Evolutionary conservation across 2,113 vertebrate genomes (phyloP).

Genomic region (Thomomys bottae): DNA sequence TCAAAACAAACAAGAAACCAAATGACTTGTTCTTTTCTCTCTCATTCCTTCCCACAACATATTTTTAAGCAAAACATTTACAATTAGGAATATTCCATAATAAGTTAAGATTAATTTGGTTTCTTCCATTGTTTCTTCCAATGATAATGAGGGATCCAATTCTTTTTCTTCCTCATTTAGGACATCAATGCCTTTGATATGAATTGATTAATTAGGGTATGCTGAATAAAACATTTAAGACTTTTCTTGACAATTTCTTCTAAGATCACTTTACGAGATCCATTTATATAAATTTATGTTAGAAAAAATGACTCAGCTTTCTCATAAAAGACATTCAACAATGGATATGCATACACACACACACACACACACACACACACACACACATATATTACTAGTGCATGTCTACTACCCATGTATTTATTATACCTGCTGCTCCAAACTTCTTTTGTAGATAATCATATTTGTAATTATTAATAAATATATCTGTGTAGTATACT

Average conservation of each 20-base stretch:
- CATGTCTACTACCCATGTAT: background rate
- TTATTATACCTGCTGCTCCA: conserved; percentile 26
- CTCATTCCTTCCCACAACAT: background rate
- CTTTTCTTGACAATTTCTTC: conserved; percentile 56
- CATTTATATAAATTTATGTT: conserved; percentile 60
- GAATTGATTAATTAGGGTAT: conserved; percentile 51
- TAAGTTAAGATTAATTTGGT: conserved; percentile 53
- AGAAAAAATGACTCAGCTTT: conserved; percentile 72
- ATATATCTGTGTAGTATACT: background rate
- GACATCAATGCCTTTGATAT: conserved; percentile 62
- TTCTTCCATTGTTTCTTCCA: conserved; percentile 53
- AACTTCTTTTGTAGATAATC: background rate
- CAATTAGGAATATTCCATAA: conserved; percentile 1
- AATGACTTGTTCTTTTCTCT: background rate
- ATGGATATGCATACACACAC: no score
- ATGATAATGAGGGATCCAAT: background rate
- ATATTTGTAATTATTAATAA: conserved; percentile 9
- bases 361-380: no score
- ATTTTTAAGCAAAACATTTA: conserved; percentile 62
- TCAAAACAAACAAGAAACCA: conserved; percentile 61
- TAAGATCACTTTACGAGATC: conserved; percentile 45
- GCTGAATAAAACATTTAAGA: conserved; percentile 53
- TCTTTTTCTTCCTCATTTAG: conserved; percentile 50
- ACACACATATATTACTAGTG: conserved; percentile 40
- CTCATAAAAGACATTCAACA: conserved; percentile 56